Evolutionary conservation across 2,888 invertebrate species (phyloP), one percentile per base, ranked within the genome.

Genomic region (Cheilosia grossa): DNA sequence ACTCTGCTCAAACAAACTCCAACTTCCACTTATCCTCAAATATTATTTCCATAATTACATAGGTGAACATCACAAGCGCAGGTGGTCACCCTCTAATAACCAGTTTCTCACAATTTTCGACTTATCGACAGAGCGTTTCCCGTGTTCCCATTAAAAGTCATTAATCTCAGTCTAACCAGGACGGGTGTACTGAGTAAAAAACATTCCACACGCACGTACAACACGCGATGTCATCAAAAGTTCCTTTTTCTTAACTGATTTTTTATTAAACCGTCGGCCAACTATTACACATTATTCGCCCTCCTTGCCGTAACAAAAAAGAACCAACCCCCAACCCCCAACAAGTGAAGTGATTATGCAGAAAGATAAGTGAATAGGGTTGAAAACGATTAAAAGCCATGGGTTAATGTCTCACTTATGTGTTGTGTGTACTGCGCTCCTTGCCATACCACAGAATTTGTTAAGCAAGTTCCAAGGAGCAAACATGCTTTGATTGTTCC

Each of bases 401-500:
- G 37, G 61, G 49, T 72, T 72, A 72, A 82, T 77, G 61, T 54
- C 77, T 67, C 77, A 82, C 66, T 77, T 73, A 72, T 69, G 15
- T 40, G 21, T 37, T 13, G 24, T 13, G 51, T 24, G 5, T 30
- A 21, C 10, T 3, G 9, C 10, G 13, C 10, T 61, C 4, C 40
- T 44, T 5, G 21, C 19, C 19, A 21, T 21, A 2, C 1, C 15
- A 27, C n/a, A 2, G 13, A 54, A 15, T 4, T 7, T n/a, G n/a
- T 6, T 47, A 13, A 6, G 3, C 27, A 13, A 17, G 44, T 61
- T 33, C 47, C 24, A 24, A 15, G 37, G 9, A 17, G 27, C 5
- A 17, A 70, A 27, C 47, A 30, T 37, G 49, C 10, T 56, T 30
- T 33, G 49, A 58, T 58, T 64, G 42, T 49, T 63, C 30, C 58